Base-by-base conservation (phyloP, 2,888 invertebrate genomes). In the Dolichopus griseipennis region DNA sequence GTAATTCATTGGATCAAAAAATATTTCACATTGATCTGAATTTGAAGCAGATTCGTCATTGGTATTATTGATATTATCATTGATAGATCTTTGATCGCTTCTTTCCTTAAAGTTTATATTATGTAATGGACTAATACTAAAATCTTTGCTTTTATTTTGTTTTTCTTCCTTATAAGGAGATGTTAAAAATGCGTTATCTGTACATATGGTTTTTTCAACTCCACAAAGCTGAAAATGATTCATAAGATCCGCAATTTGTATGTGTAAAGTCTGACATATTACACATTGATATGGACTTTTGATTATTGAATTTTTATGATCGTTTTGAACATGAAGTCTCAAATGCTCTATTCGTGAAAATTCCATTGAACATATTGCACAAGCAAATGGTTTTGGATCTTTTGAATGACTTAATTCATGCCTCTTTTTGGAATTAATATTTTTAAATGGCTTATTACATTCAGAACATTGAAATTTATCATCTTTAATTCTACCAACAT, bases 381-480 rank as follows among this genome's bases (percentile, higher is more conserved):
- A 71, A 6, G n/a, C 41, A 22, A 66, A 65, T 4, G 69, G 71
- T 33, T 66, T n/a, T 18, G 18, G 52, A 64, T 71, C 69, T 7
- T 68, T 69, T 1, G 69, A 68, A 61, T 71, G 71, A 9, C 37
- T 62, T 34, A 68, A 41, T 68, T 69, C 65, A 34, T 71, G 71
- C 18, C 68, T 67, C 27, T 66, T 66, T 15, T 68, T 27, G 9
- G 68, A 68, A 43, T 67, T 66, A 43, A 65, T 67, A n/a, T 68
- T 68, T 8, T 69, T 68, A 63, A 69, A 69, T n/a, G 18, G 15
- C 10, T 22, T 61, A 22, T 66, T 67, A 61, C 71, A 71, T 64
- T 69, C 62, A n/a, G 21, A 27, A 33, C 71, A 71, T 65, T 69
- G 20, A 68, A 61, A 69, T n/a, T 69, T 68, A 65, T 66, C 63